A percentile compares a stretch with the other conserved stretches of the same genome.
phyloP scores from a whole-genome alignment of 2,888 invertebrate genomes.

The Steinernema carpocapsae region DNA sequence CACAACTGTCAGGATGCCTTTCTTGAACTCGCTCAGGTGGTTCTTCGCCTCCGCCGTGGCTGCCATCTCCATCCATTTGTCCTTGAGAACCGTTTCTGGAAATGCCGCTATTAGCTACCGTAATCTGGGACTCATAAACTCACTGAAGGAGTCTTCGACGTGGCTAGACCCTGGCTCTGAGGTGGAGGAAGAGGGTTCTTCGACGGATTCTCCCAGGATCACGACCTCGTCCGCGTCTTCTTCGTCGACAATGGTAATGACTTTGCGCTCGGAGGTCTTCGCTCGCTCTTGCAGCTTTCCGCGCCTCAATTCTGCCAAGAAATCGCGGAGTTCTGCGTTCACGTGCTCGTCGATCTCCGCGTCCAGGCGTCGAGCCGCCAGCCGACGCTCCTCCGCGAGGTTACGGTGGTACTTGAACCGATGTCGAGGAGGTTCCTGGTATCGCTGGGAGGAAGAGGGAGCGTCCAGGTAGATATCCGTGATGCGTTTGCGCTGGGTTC shows the following conservation, averaged over 20 bases:
- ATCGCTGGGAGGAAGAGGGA: background rate
- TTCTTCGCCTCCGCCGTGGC: background rate
- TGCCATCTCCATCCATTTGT: constrained; percentile 13
- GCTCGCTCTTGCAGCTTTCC: no score
- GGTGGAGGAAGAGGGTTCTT: no score
- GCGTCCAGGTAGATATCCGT: background rate
- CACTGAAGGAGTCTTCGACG: background rate
- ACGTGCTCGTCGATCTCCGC: constrained; percentile 1
- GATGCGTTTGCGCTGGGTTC: background rate
- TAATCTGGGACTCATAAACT: background rate
- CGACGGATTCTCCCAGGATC: background rate
- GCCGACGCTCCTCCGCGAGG: background rate
- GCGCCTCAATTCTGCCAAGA: background rate
- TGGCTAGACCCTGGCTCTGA: background rate
- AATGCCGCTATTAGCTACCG: background rate
- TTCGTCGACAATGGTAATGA: background rate
- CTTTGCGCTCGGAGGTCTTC: no score
- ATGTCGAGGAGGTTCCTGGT: background rate
- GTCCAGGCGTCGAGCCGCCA: background rate
- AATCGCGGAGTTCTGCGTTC: background rate
- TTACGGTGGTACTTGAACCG: background rate
- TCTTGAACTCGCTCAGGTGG: background rate
- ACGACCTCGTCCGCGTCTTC: background rate
- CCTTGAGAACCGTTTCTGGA: background rate
- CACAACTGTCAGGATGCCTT: background rate